Evolutionary conservation across 2,797 vertebrate species (phyloP), one percentile per base, ranked within the genome.

Genomic region (Champsocephalus gunnari): DNA sequence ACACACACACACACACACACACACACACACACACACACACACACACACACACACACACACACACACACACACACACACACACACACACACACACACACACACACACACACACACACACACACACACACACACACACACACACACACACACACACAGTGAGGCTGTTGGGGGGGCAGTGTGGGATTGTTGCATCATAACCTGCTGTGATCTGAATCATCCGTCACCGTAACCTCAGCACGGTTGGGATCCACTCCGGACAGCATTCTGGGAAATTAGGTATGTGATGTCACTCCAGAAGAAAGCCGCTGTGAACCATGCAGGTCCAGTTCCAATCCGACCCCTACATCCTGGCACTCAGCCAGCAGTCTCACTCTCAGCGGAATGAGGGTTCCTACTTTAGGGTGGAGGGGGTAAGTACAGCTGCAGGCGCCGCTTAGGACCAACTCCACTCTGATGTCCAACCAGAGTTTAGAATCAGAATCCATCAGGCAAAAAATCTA

Each of bases 141-240:
- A 44, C 41, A 24, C 32, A 44, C 17, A 38, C 12, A 34, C 38
- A 44, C 41, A 24, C 24, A 24, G 24, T 24, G 21, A 24, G 21
- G 2, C 2, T 24, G 48, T 57, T 17, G 28, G 34, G 45, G 12
- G 41, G 53, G 38, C 64, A n/a, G 12, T 24, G 63, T 34, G 38
- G 51, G 63, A 41, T 68, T 57, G 47, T 73, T 73, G 65, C 60
- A 24, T 73, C 71, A 74, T 69, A 65, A 73, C n/a, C 60, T 47
- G 17, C 19, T 58, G 14, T 68, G 65, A 55, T 45, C 59, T 7
- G 51, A 59, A 60, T 60, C 53, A 45, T 50, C 56, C 6, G 50
- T 67, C 43, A 17, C 19, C 19, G 11, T 12, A 55, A 49, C 43
- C 43, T 47, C 54, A 57, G 4, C 24, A 17, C 21, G 0, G 28